These are phyloP conservation scores for Acanthaster planci DNA, from an alignment of 35 echinoderm and acorn worm genomes.

Conservation along the genomic window DNA sequence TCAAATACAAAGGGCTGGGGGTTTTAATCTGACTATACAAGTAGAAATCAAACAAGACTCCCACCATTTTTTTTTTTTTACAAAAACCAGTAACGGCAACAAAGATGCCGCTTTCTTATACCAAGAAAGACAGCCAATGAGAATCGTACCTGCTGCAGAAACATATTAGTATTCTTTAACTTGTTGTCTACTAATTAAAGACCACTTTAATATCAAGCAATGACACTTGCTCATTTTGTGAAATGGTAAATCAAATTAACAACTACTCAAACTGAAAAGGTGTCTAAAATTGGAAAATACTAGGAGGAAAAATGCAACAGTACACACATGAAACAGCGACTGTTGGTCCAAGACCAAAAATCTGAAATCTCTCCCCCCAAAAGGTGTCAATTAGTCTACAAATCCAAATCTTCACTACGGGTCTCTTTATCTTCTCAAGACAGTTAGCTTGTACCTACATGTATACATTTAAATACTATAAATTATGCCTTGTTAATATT, in stretches of 20 bases:
- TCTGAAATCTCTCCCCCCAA: no score
- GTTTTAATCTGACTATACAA: neutral
- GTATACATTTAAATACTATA: constrained; percentile 31
- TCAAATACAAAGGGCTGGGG: neutral
- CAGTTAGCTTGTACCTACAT: neutral
- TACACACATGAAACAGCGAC: neutral
- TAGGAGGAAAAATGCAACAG: neutral
- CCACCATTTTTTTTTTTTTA: neutral
- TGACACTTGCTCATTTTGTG: neutral
- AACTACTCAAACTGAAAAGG: neutral
- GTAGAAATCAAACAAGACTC: constrained; percentile 15
- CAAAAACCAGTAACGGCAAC: neutral
- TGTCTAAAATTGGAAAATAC: neutral
- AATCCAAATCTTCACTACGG: neutral
- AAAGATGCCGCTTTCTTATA: neutral
- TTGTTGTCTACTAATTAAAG: neutral
- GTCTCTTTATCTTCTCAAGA: neutral
- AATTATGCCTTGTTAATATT: constrained; percentile 15
- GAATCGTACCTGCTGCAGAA: neutral
- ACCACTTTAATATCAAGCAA: neutral
- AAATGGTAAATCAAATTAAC: neutral
- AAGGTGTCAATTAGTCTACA: neutral
- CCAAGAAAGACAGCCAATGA: neutral
- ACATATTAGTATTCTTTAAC: neutral
- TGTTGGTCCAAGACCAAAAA: constrained; percentile 18